Conservation (phyloP, 2,888 invertebrate species). For the Acronicta alni region DNA sequence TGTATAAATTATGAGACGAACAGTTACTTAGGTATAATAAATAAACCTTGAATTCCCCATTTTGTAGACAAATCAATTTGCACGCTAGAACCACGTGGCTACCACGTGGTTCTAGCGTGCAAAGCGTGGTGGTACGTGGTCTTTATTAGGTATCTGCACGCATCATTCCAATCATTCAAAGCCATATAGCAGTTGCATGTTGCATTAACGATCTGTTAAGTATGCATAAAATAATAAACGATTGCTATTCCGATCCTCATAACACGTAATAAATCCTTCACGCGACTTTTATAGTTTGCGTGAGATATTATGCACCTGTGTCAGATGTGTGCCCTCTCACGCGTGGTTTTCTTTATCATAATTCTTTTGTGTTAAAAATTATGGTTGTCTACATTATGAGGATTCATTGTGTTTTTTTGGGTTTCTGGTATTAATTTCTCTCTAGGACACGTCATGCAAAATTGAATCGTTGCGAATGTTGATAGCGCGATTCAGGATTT, state of each 20-base stretch:
- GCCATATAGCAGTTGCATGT: slow-evolving; percentile 13
- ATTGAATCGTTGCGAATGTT: no score
- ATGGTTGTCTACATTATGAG: background rate
- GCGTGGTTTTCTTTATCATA: background rate
- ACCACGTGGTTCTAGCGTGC: no score
- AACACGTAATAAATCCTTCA: slow-evolving; percentile 28
- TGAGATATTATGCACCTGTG: slow-evolving; percentile 18
- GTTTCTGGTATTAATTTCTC: background rate
- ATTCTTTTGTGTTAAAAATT: background rate
- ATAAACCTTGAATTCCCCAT: slow-evolving; percentile 1
- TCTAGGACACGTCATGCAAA: no score
- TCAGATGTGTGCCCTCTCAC: slow-evolving; percentile 11
- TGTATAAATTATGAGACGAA: no score
- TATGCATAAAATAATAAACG: slow-evolving; percentile 26
- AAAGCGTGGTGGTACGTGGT: background rate
- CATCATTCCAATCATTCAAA: slow-evolving; percentile 7
- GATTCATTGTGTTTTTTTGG: no score
- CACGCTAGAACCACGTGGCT: background rate
- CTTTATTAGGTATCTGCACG: slow-evolving; percentile 9
- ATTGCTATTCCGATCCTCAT: slow-evolving; percentile 3
- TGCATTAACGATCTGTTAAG: slow-evolving; percentile 23
- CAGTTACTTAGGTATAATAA: no score
- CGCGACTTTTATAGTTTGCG: slow-evolving; percentile 14
- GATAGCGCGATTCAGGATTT: no score
- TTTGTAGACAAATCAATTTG: background rate